Percentiles rank a stretch among this genome's conserved stretches.
These are phyloP conservation scores for Lepidurus arcticus DNA, from an alignment of 1,140 invertebrate species.

Conservation along the genomic window DNA sequence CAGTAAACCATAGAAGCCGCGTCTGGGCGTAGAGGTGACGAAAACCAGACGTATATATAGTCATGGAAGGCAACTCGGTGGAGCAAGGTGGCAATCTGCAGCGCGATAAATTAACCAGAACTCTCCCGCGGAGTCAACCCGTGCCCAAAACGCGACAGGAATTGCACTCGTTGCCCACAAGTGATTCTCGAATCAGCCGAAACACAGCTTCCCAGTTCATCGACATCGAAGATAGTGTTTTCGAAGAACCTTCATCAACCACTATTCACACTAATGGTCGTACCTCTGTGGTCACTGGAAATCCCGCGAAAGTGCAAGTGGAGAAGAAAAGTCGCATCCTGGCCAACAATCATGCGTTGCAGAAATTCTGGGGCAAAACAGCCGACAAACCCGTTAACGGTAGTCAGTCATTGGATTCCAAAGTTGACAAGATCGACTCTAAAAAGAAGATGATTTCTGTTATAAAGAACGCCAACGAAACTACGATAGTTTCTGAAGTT, in stretches of 20 bases:
- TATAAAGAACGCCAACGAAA: neutral
- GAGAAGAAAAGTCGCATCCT: neutral
- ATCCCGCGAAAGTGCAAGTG: neutral
- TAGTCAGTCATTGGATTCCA: neutral
- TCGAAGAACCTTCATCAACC: neutral
- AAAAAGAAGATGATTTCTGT: neutral
- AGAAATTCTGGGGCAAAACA: neutral
- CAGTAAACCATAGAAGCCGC: neutral
- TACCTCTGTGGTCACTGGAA: neutral
- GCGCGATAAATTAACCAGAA: conserved; percentile 15
- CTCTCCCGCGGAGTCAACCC: neutral
- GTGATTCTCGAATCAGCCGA: neutral
- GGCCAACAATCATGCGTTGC: conserved; percentile 1
- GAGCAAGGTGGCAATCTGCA: conserved; percentile 3
- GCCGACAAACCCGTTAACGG: neutral
- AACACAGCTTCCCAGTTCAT: neutral
- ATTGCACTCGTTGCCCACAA: neutral
- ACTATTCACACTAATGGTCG: neutral
- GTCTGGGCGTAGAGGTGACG: neutral
- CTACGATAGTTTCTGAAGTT: neutral
- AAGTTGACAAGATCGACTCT: neutral
- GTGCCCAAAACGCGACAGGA: neutral
- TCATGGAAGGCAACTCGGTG: neutral
- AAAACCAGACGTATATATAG: neutral
- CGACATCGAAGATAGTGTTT: neutral